These are phyloP conservation scores for Phaethornis superciliosus DNA, from an alignment of 2,113 vertebrate genomes.

Conservation along the genomic window DNA sequence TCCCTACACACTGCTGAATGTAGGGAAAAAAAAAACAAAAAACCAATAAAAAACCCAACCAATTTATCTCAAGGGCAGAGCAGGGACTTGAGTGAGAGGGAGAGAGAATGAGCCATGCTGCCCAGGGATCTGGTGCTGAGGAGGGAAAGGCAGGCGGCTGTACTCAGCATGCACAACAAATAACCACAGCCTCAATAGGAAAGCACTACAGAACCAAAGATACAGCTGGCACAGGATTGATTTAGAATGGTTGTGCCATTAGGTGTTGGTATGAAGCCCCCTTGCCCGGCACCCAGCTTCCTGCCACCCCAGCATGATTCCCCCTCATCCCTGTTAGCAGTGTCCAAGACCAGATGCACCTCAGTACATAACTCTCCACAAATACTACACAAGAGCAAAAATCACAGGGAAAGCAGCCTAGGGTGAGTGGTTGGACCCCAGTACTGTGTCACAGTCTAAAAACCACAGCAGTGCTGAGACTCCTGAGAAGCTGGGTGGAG, in stretches of 20 bases:
- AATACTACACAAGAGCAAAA: not conserved
- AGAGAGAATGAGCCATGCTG: fast-evolving
- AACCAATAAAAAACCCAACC: fast-evolving
- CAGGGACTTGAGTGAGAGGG: fast-evolving
- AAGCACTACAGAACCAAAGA: not conserved
- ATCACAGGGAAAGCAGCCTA: not conserved
- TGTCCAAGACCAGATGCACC: not conserved
- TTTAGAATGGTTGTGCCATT: not conserved
- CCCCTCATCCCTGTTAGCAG: not conserved
- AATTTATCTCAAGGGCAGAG: not conserved
- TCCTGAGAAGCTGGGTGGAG: not conserved
- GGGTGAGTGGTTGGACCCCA: fast-evolving
- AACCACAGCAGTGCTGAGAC: not conserved
- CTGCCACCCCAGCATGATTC: not conserved
- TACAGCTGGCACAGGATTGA: not conserved
- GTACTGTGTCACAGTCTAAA: not conserved
- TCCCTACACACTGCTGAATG: not conserved
- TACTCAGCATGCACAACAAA: not conserved
- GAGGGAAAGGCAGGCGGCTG: not conserved
- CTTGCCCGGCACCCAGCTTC: fast-evolving
- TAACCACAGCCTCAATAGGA: not conserved
- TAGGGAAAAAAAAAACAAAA: not conserved
- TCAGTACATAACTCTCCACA: not conserved
- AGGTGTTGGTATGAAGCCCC: not conserved
- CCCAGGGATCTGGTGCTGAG: not conserved